These are phyloP conservation scores for Cottus gobio DNA, from an alignment of 2,113 vertebrate genomes.

Conservation along the genomic window DNA sequence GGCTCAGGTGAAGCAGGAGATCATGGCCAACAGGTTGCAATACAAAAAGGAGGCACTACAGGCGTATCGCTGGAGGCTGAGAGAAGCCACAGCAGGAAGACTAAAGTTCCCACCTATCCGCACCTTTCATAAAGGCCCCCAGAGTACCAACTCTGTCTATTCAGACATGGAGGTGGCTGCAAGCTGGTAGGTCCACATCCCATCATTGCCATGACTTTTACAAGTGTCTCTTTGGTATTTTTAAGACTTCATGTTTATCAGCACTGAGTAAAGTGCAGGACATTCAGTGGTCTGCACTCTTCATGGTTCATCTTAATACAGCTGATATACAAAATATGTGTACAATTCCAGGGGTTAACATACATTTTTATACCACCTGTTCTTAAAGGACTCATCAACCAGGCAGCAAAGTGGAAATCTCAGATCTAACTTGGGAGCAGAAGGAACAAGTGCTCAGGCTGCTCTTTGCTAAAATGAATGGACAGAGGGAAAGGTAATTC, in stretches of 20 bases:
- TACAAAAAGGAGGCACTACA: conserved; percentile 84
- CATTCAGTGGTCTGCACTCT: conserved; percentile 2
- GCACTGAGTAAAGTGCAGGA: background rate
- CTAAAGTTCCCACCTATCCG: conserved; percentile 86
- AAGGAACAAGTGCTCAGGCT: conserved; percentile 89
- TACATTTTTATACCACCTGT: background rate
- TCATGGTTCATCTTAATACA: conserved; percentile 1
- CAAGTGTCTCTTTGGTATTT: conserved; percentile 26
- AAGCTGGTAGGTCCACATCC: conserved; percentile 78
- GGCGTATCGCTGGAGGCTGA: conserved; percentile 83
- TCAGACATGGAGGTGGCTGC: conserved; percentile 84
- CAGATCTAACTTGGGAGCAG: conserved; percentile 91
- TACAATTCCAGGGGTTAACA: background rate
- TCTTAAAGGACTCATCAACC: conserved; percentile 78
- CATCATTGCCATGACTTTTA: conserved; percentile 20
- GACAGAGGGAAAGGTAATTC: conserved; percentile 78
- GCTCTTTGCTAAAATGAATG: conserved; percentile 93
- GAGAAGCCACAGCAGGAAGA: conserved; percentile 80
- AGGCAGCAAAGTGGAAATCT: conserved; percentile 82
- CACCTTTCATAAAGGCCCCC: conserved; percentile 84
- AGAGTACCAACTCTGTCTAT: conserved; percentile 88
- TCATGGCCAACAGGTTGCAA: conserved; percentile 77
- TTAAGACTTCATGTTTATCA: conserved; percentile 24
- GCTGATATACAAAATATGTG: background rate
- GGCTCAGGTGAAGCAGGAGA: conserved; percentile 86